Conservation (phyloP, 1,140 invertebrate species). For the Dendrolimus punctatus region DNA sequence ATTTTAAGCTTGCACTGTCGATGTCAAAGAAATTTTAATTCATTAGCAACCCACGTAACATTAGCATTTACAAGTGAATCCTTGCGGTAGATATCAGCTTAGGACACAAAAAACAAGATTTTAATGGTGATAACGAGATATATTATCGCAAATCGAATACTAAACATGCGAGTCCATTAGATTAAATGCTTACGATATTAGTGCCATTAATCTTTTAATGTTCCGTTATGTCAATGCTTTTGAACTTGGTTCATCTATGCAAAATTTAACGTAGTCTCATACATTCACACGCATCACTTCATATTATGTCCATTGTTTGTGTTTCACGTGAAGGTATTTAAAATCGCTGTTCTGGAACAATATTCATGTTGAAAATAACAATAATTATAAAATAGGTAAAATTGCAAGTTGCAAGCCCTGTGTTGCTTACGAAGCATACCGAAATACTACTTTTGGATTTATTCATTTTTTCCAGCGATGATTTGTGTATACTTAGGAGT, state of each 20-base stretch:
- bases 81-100: not conserved
- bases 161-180: conserved; percentile 18
- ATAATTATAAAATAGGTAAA: too few species aligned
- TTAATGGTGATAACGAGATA: conserved; percentile 14
- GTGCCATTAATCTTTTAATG: conserved; percentile 28
- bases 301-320: conserved; percentile 6
- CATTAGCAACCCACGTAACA: not conserved
- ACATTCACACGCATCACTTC: conserved; percentile 7
- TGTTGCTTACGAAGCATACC: too few species aligned
- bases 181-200: conserved; percentile 20
- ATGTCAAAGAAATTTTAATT: not conserved
- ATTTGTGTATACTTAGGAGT: too few species aligned
- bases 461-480: too few species aligned
- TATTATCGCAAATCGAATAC: conserved; percentile 8
- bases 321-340: not conserved
- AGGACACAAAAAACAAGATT: conserved; percentile 16
- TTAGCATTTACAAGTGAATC: not conserved
- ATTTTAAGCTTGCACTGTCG: not conserved
- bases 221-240: conserved; percentile 30
- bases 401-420: too few species aligned
- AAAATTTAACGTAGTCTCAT: conserved; percentile 12
- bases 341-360: too few species aligned
- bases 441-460: too few species aligned
- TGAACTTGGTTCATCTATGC: conserved; percentile 14
- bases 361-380: too few species aligned